Percentiles rank a stretch among this genome's conserved stretches.
phyloP scores from a whole-genome alignment of 2,888 invertebrate genomes.

The Drosophila suboccidentalis region DNA sequence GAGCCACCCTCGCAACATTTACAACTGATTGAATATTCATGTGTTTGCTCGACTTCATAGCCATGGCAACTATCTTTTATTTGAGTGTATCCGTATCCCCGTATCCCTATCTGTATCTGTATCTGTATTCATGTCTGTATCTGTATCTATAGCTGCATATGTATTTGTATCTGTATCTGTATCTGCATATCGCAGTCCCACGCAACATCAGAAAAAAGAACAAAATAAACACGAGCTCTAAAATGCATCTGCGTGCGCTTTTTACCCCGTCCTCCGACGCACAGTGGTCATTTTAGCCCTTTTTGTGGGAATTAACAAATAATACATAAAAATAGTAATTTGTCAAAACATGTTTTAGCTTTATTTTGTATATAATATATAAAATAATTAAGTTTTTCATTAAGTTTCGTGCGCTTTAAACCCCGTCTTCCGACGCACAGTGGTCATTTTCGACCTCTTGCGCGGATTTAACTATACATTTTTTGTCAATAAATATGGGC shows the following conservation, averaged over 20 bases:
- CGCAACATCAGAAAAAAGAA: constrained; percentile 40
- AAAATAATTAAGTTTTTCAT: neutral
- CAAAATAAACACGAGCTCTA: constrained; percentile 61
- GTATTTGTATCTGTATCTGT: constrained; percentile 8
- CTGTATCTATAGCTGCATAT: constrained; percentile 9
- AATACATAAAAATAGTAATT: neutral
- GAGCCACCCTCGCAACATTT: constrained; percentile 45
- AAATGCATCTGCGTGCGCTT: constrained; percentile 76
- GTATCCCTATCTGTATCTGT: constrained; percentile 11
- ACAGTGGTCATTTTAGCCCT: neutral
- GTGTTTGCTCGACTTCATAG: constrained; percentile 52
- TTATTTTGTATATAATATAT: neutral
- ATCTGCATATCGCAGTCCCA: constrained; percentile 16
- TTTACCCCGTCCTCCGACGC: constrained; percentile 33
- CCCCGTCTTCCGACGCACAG: constrained; percentile 24
- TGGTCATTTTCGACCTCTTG: neutral
- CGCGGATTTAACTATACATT: neutral
- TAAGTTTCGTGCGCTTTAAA: constrained; percentile 52
- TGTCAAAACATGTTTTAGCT: neutral
- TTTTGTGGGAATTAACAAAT: neutral
- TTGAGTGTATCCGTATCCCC: constrained; percentile 31
- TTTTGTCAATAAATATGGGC: no score
- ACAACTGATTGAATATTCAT: constrained; percentile 65
- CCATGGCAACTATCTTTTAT: constrained; percentile 74
- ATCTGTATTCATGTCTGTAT: constrained; percentile 1